Evolutionary conservation across 2,113 vertebrate genomes (phyloP).

Genomic region (Marmota flaviventris): DNA sequence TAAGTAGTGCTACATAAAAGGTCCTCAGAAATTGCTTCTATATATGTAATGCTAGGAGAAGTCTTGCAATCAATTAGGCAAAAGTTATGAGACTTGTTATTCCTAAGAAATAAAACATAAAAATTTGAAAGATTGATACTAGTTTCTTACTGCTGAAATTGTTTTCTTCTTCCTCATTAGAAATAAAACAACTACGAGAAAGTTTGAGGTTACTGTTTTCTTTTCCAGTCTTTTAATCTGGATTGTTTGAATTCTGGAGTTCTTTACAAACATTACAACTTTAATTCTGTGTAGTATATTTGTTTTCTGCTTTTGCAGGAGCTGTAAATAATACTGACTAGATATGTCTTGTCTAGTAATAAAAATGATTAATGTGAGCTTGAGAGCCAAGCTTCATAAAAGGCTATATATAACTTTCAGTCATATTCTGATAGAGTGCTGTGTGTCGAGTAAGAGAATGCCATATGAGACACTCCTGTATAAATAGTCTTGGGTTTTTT

Average conservation of each 20-base stretch:
- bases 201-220: neutral
- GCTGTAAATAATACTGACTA: constrained; percentile 47
- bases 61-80: neutral
- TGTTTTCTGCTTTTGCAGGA: constrained; percentile 52
- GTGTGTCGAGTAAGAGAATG: neutral
- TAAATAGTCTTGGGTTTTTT: neutral
- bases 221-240: neutral
- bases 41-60: neutral
- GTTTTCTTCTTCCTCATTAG: neutral
- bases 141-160: neutral
- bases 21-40: neutral
- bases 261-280: constrained; percentile 12
- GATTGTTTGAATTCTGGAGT: neutral
- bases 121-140: neutral
- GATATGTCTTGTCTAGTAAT: constrained; percentile 20
- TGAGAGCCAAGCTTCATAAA: neutral
- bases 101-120: constrained; percentile 5
- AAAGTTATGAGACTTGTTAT: neutral
- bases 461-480: neutral
- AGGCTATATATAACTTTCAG: neutral
- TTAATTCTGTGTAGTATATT: constrained; percentile 22
- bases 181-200: neutral
- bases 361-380: constrained; percentile 37
- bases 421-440: neutral
- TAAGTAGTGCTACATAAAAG: neutral